Conservation (phyloP, 35 echinoderm and acorn worm genomes). For the Apostichopus parvimensis region DNA sequence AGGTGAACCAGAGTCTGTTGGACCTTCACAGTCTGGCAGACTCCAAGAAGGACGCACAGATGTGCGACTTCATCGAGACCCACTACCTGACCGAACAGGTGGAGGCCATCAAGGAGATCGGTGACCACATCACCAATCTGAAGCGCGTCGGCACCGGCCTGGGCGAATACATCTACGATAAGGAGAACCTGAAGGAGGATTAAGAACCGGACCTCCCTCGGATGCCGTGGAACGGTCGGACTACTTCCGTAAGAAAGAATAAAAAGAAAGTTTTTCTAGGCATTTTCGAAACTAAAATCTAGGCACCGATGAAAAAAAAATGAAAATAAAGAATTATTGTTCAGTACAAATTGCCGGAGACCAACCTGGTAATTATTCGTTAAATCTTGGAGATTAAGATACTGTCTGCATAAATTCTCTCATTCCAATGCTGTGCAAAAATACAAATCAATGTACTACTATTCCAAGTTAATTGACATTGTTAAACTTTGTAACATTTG, state of each 20-base stretch:
- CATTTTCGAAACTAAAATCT: no score
- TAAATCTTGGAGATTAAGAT: no score
- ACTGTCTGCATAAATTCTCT: not conserved
- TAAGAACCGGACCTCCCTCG: not conserved
- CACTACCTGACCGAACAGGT: constrained; percentile 91
- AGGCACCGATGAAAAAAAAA: no score
- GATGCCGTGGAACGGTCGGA: constrained; percentile 17
- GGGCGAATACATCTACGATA: constrained; percentile 98
- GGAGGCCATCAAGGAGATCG: constrained; percentile 96
- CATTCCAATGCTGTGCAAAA: not conserved
- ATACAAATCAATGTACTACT: not conserved
- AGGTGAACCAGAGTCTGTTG: constrained; percentile 81
- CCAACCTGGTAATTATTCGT: no score
- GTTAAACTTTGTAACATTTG: not conserved
- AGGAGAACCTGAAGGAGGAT: constrained; percentile 73
- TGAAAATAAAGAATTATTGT: no score
- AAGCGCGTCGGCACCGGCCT: constrained; percentile 85
- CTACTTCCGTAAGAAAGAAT: not conserved
- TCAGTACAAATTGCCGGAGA: no score
- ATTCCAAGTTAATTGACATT: not conserved
- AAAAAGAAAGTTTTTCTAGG: not conserved
- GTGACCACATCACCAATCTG: constrained; percentile 85
- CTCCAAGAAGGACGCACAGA: constrained; percentile 76
- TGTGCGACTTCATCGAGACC: constrained; percentile 92
- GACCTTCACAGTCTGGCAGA: constrained; percentile 74